Evolutionary conservation across 2,888 invertebrate species (phyloP), one percentile per base, ranked within the genome.

Genomic region (Prosopocoilus inquinatus): DNA sequence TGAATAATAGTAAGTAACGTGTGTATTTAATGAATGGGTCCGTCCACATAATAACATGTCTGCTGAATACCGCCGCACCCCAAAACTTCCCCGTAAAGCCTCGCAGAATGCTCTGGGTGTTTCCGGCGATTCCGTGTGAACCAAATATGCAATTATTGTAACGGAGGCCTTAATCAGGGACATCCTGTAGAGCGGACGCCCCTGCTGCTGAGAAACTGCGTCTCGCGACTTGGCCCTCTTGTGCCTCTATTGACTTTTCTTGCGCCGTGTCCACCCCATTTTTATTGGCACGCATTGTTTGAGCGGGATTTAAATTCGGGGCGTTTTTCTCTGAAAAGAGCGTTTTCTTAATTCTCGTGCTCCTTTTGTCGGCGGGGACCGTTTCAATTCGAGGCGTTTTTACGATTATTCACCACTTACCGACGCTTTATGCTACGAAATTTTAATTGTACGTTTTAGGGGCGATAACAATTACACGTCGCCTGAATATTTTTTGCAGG

Each of bases 91-190:
- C 53, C 61, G 60, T 57, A 64, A 68, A 70, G 64, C 62, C 58
- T 59, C 58, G 64, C 60, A 68, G 68, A 68, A 70, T 67, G 64
- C 60, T 34, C 53, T 63, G 66, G 67, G 66, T 59, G 64, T 65
- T 57, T 55, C 64, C 53, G 63, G 58, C 64, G 61, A 64, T 70
- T 69, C 67, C 73, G 73, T 73, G 74, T 73, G 73, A 73, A 74
- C 72, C 69, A 70, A 70, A 68, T 70, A 69, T 74, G 71, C 74
- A 74, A 74, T 74, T 74, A 74, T 64, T 71, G 74, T 74, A 74
- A 75, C 74, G 70, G 72, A 75, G 70, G 71, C 71, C 66, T 62
- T 66, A 74, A 74, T 75, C 72, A 70, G 63, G 54, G 67, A 58
- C 66, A 52, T 59, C 70, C 68, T 60, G 57, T 33, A 39, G 57